A percentile compares a stretch with the other conserved stretches of the same genome.
Conservation (phyloP, 2,797 vertebrate species). For the Xenopus petersii region DNA sequence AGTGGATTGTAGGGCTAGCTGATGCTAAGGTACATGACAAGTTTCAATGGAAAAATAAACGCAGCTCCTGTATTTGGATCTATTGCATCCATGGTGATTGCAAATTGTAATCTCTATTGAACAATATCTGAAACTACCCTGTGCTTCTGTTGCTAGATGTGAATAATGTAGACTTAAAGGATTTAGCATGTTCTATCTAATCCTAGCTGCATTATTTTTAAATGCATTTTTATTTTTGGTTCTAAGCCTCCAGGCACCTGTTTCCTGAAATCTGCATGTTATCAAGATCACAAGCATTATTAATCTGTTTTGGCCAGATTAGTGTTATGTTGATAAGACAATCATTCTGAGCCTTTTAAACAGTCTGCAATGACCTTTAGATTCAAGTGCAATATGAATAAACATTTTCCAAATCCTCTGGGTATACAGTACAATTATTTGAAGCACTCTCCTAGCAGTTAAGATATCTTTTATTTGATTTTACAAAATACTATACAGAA, state of each 20-base stretch:
- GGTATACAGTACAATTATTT: conserved; percentile 33
- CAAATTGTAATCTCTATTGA: conserved; percentile 44
- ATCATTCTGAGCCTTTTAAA: conserved; percentile 49
- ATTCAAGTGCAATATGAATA: conserved; percentile 25
- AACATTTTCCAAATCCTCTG: conserved; percentile 26
- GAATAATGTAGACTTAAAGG: conserved; percentile 62
- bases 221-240: conserved; percentile 45
- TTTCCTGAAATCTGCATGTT: conserved; percentile 27
- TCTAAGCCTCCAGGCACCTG: conserved; percentile 41
- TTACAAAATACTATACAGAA: background rate
- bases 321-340: conserved; percentile 49
- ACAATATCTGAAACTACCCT: conserved; percentile 49
- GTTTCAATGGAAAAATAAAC: conserved; percentile 39
- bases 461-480: too few species aligned
- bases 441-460: conserved; percentile 8
- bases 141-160: conserved; percentile 58
- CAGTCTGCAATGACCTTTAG: conserved; percentile 42
- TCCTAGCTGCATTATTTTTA: conserved; percentile 56
- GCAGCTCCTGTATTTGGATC: conserved; percentile 27
- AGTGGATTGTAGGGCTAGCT: too few species aligned
- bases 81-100: conserved; percentile 54
- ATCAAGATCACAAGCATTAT: conserved; percentile 44
- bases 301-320: conserved; percentile 54
- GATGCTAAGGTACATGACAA: conserved; percentile 12
- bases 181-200: conserved; percentile 61